Base-by-base conservation (phyloP, 2,888 invertebrate species). In the Ormyrus labotus region DNA sequence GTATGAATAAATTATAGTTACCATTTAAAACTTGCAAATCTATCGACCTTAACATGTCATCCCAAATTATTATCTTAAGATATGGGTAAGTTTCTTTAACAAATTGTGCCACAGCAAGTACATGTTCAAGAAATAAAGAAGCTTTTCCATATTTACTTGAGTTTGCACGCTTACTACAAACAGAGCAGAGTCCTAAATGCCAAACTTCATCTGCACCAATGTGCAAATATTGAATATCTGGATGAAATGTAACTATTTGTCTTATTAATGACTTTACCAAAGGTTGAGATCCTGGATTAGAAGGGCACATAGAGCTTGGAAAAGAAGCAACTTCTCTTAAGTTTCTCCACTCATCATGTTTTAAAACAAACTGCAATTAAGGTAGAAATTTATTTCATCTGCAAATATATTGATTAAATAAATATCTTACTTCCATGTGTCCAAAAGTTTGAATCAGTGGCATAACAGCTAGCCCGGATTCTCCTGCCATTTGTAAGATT, bases 391-490 rank as follows among this genome's bases (percentile, higher is more conserved):
- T n/a, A n/a, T 65, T 13, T 6, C 51, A 45, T 57, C 9, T 61
- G 34, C 5, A 34, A 13, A 50, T 64, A 58, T n/a, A 51, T 34
- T 72, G 69, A 63, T 57, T n/a, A 50, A 67, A 19, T 11, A 53
- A 64, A 53, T 34, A 1, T 48, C 72, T 71, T 85, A 92, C 92
- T 89, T 97, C 97, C 92, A 97, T 92, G 90, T 97, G 97, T 0
- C 97, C 97, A 87, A 97, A 95, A 0, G 96, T 96, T 91, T 97
- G 97, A n/a, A 97, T 93, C 19, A 97, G 91, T 48, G 97, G 97
- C 70, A 96, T 94, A 61, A 96, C 93, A 82, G 93, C 93, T 78
- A 97, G 91, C 0, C 93, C 93, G 86, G 93, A 92, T 78, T 94
- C 92, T 80, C 92, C 93, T 45, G 95, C 95, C 87, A 95, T 92